These are phyloP conservation scores for Melanocharis versteri DNA, from an alignment of 2,113 vertebrate genomes.

Conservation along the genomic window DNA sequence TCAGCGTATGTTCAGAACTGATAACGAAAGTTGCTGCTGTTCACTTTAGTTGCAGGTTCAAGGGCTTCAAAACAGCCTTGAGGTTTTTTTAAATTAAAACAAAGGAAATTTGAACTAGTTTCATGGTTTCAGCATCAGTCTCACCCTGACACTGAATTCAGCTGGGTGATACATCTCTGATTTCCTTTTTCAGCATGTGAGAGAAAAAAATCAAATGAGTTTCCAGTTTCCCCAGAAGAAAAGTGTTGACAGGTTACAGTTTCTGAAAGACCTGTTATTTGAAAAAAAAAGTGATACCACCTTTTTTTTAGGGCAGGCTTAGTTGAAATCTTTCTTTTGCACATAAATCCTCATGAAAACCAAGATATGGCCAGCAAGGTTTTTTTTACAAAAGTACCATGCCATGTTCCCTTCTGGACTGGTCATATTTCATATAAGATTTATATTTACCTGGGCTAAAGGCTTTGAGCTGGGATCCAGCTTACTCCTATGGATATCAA, in stretches of 20 bases:
- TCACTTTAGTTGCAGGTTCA: background rate
- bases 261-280: background rate
- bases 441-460: constrained; percentile 85
- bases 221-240: background rate
- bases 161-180: background rate
- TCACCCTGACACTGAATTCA: background rate
- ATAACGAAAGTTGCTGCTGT: background rate
- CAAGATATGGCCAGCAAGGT: background rate
- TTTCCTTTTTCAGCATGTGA: background rate
- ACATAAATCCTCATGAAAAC: background rate
- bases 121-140: background rate
- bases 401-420: background rate
- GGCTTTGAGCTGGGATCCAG: constrained; percentile 98
- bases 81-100: background rate
- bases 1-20: background rate
- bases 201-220: background rate
- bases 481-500: constrained; percentile 97
- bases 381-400: background rate
- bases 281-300: background rate
- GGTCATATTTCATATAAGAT: background rate
- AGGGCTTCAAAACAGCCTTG: background rate
- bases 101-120: background rate
- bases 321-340: background rate
- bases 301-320: background rate
- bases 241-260: background rate